phyloP scores from a whole-genome alignment of 2,113 vertebrate species.

The Archilochus colubris region DNA sequence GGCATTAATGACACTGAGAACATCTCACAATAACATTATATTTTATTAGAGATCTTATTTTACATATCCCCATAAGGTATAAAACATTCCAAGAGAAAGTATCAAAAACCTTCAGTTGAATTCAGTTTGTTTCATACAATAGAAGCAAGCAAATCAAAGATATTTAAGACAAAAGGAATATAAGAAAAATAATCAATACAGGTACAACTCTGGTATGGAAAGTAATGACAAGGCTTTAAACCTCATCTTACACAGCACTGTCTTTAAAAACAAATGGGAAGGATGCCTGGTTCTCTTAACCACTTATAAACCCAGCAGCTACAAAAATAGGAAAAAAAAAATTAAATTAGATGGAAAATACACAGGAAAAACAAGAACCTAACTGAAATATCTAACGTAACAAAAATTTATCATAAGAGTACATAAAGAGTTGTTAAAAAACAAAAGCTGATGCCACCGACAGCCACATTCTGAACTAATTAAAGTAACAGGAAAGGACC shows the following conservation, averaged over 20 bases:
- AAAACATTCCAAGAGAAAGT: constrained; percentile 79
- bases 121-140: constrained; percentile 69
- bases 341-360: not conserved
- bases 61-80: constrained; percentile 80
- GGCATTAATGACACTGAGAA: constrained; percentile 8
- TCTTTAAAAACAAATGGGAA: constrained; percentile 52
- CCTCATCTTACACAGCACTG: constrained; percentile 38
- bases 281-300: constrained; percentile 45
- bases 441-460: not conserved
- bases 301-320: constrained; percentile 32
- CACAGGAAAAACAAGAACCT: not conserved
- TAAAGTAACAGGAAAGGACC: not conserved
- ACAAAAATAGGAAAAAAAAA: not conserved
- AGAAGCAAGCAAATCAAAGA: constrained; percentile 60
- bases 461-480: not conserved
- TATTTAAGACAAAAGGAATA: constrained; percentile 45
- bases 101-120: constrained; percentile 73
- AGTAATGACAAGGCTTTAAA: constrained; percentile 55
- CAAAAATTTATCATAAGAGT: not conserved
- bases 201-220: constrained; percentile 25
- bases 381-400: not conserved
- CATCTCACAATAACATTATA: constrained; percentile 60
- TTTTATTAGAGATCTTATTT: constrained; percentile 82
- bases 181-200: not conserved
- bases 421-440: not conserved